Evolutionary conservation across 2,888 invertebrate species (phyloP), one percentile per base, ranked within the genome.

Genomic region (Isotomurus palustris): DNA sequence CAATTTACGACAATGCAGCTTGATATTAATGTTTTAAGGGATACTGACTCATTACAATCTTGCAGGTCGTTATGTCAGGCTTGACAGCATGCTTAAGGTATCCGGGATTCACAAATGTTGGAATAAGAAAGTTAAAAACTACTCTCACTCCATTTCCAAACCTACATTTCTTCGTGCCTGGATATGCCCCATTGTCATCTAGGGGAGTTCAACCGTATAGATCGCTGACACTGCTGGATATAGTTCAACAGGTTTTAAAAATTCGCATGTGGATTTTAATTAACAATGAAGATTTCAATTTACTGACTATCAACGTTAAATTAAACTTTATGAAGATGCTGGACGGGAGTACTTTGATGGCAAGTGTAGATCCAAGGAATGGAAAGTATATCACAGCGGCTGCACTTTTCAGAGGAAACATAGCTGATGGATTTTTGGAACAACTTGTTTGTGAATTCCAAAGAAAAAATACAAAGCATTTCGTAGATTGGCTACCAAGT

Each of bases 141-240:
- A 49, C 27, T 14, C 29, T 58, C 32, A 56, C 58, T 3, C 62
- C 64, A 0, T 57, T 53, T 32, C 62, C 62, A 29, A 40, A 56
- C n/a, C 48, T 61, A 4, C 66, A 66, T 54, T 66, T 64, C 45
- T 60, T 60, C 19, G 36, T 63, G 21, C 61, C 66, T 8, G 66
- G 61, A 22, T 60, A 35, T 27, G 62, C 41, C 4, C 66, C 66
- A 0, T 19, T 62, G 3, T 38, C 49, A 6, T 56, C 59, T 14
- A 50, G 66, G 43, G 66, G 66, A 19, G 62, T 54, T 8, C 59
- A 61, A 47, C 41, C 56, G 14, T 63, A 66, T 35, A 35, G 59
- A 12, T 32, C 54, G 2, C 19, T 61, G n/a, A 54, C 45, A 17
- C 40, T 58, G 4, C 38, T 45, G 3, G 60, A 60, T 14, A 21